phyloP scores from a whole-genome alignment of 2,888 invertebrate species.

The Penaeus monodon region DNA sequence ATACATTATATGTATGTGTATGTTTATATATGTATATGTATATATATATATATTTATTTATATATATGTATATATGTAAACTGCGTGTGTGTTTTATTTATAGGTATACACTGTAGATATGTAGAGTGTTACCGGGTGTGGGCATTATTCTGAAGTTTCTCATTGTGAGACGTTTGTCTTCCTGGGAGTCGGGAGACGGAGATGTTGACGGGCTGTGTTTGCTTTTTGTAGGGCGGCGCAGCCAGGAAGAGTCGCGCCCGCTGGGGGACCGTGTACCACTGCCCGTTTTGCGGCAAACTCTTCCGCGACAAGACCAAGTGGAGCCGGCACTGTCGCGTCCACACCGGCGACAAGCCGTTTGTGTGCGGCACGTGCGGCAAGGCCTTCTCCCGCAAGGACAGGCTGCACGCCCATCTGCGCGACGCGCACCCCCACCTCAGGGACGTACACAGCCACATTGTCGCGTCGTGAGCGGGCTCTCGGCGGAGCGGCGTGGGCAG shows the following conservation, averaged over 20 bases:
- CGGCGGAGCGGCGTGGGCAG: too few relatives aligned
- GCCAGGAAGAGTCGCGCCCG: slow-evolving; percentile 49
- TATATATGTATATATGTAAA: too few relatives aligned
- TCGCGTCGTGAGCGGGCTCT: too few relatives aligned
- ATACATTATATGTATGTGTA: too few relatives aligned
- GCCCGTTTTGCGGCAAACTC: slow-evolving; percentile 57
- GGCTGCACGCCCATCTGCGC: slow-evolving; percentile 46
- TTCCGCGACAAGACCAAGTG: slow-evolving; percentile 57
- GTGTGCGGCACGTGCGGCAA: slow-evolving; percentile 44
- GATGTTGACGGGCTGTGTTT: slow-evolving; percentile 41
- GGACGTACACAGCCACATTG: too few relatives aligned
- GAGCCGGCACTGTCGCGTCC: slow-evolving; percentile 53
- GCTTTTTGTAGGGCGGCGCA: slow-evolving; percentile 46
- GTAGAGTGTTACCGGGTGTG: too few relatives aligned
- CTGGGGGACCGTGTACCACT: slow-evolving; percentile 53
- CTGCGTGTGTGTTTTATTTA: too few relatives aligned
- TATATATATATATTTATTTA: too few relatives aligned
- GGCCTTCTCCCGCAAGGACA: slow-evolving; percentile 53
- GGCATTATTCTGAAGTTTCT: too few relatives aligned
- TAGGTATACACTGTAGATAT: too few relatives aligned
- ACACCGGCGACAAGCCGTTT: slow-evolving; percentile 55
- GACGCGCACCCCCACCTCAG: slow-evolving; percentile 30
- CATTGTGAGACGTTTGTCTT: neutral
- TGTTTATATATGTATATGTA: too few relatives aligned
- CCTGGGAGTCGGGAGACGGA: neutral